phyloP scores from a whole-genome alignment of 2,888 invertebrate genomes.

The Noctua fimbriata region DNA sequence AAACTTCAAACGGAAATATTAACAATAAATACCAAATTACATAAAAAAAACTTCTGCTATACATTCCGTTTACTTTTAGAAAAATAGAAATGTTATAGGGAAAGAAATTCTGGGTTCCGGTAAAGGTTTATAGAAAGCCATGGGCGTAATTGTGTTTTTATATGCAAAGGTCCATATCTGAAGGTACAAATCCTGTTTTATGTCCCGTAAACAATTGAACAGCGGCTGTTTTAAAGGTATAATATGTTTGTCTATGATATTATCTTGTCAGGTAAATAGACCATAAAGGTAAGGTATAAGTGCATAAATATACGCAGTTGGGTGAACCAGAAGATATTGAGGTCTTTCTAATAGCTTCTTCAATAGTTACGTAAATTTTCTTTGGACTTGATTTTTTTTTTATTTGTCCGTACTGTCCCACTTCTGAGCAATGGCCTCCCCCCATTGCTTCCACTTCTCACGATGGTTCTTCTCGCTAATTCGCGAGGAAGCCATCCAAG shows the following conservation, averaged over 20 bases:
- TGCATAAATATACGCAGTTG: constrained; percentile 2
- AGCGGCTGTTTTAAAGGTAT: constrained; percentile 28
- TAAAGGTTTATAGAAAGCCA: constrained; percentile 33
- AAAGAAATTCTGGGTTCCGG: constrained; percentile 28
- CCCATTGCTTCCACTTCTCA: too few relatives aligned
- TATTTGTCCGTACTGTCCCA: too few relatives aligned
- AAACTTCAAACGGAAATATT: constrained; percentile 21
- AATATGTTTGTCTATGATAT: constrained; percentile 44
- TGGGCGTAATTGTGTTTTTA: constrained; percentile 54
- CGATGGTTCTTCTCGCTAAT: too few relatives aligned
- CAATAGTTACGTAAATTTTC: background rate
- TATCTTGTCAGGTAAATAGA: constrained; percentile 42
- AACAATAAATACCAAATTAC: constrained; percentile 27
- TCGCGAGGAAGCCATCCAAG: too few relatives aligned
- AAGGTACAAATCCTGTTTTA: constrained; percentile 47
- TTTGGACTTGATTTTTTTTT: background rate
- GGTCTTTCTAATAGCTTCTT: background rate
- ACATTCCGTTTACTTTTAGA: constrained; percentile 25
- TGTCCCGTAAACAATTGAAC: constrained; percentile 57
- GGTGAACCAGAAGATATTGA: constrained; percentile 7
- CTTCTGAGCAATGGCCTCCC: too few relatives aligned
- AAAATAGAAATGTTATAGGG: constrained; percentile 39
- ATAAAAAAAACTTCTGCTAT: constrained; percentile 3
- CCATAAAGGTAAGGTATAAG: constrained; percentile 3
- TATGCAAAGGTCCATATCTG: constrained; percentile 59